A percentile compares a stretch with the other conserved stretches of the same genome.
These are phyloP conservation scores for Bilobella aurantiaca DNA, from an alignment of 1,140 invertebrate genomes.

Conservation along the genomic window DNA sequence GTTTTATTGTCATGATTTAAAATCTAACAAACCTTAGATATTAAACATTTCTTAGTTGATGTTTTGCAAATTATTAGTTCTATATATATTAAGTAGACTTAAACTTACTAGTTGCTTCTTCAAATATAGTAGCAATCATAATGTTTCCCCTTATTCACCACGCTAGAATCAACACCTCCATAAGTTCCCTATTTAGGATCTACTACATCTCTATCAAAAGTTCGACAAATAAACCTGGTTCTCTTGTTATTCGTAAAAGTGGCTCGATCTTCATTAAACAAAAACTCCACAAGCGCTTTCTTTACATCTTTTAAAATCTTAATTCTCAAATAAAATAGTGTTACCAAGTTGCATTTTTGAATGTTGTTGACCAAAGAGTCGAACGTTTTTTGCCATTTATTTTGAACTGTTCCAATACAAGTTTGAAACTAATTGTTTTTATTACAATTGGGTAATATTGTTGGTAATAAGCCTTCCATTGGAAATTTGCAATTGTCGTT, in stretches of 20 bases:
- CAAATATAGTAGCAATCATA: background rate
- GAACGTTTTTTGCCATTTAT: too few relatives aligned
- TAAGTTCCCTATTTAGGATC: background rate
- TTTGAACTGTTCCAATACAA: too few relatives aligned
- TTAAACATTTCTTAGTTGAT: too few relatives aligned
- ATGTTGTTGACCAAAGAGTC: background rate
- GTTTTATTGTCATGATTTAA: too few relatives aligned
- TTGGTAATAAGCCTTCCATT: background rate
- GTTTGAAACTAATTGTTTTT: too few relatives aligned
- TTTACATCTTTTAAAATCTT: background rate
- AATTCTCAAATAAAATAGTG: background rate
- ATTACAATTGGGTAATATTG: too few relatives aligned
- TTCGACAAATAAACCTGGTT: too few relatives aligned
- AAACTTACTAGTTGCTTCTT: background rate
- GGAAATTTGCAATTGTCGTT: background rate
- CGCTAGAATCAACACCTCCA: background rate
- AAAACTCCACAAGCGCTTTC: background rate
- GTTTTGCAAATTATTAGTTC: too few relatives aligned
- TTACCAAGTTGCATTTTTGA: background rate
- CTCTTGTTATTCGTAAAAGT: background rate
- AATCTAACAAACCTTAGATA: too few relatives aligned
- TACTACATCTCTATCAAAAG: background rate
- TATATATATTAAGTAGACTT: too few relatives aligned
- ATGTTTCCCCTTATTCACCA: background rate
- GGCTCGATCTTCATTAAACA: background rate